Conservation (phyloP, 2,113 vertebrate genomes). For the Lepus europaeus region DNA sequence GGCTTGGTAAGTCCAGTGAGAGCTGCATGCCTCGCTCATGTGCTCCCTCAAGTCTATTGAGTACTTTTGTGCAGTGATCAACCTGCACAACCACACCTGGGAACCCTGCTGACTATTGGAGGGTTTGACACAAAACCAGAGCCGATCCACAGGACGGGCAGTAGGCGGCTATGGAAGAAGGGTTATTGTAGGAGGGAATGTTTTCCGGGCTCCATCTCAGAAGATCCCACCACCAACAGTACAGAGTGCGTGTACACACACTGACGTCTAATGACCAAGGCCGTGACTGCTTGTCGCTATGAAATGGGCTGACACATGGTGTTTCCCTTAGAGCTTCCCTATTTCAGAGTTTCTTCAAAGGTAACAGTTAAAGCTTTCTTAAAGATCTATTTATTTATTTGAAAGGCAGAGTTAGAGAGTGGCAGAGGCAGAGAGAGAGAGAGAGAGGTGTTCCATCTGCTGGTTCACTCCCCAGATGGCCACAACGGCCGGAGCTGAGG, state of each 20-base stretch:
- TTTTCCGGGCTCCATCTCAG: not conserved
- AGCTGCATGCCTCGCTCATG: not conserved
- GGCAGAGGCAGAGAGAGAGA: no score
- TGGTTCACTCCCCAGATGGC: no score
- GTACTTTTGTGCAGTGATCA: not conserved
- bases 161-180: not conserved
- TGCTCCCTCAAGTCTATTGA: not conserved
- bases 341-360: not conserved
- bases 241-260: fast-evolving
- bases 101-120: not conserved
- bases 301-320: fast-evolving
- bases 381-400: no score
- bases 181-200: not conserved
- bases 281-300: not conserved
- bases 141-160: not conserved
- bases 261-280: fast-evolving
- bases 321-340: not conserved
- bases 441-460: no score
- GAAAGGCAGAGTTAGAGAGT: no score
- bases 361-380: not conserved
- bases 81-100: fast-evolving
- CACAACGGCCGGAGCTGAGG: no score
- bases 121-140: no score
- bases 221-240: fast-evolving
- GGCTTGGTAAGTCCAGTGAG: fast-evolving